Conservation (phyloP, 2,113 vertebrate species). For the Rynchops niger region DNA sequence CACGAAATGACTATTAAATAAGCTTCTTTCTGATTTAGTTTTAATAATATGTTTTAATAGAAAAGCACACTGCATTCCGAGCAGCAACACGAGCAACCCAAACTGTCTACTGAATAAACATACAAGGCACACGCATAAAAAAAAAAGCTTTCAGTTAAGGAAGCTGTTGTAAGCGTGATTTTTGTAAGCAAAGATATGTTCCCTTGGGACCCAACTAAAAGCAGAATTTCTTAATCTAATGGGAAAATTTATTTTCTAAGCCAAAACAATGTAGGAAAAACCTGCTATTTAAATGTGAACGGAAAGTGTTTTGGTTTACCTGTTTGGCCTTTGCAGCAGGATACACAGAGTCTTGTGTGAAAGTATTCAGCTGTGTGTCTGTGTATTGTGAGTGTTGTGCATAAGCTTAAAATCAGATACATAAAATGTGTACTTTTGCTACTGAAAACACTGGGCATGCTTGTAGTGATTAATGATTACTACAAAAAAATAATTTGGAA, state of each 20-base stretch:
- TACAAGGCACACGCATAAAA: not conserved
- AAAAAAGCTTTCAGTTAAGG: conserved; percentile 56
- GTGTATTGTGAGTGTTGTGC: not conserved
- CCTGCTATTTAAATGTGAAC: conserved; percentile 28
- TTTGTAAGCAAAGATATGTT: conserved; percentile 47
- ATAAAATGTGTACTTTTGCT: not conserved
- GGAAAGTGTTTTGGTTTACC: conserved; percentile 30
- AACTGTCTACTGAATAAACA: conserved; percentile 55
- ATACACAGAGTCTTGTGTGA: not conserved
- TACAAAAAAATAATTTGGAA: conserved; percentile 6
- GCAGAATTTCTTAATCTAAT: conserved; percentile 54
- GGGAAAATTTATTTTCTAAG: conserved; percentile 51
- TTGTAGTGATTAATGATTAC: not conserved
- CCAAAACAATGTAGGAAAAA: conserved; percentile 25
- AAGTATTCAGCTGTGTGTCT: not conserved
- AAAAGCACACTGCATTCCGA: conserved; percentile 17
- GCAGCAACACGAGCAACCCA: conserved; percentile 44
- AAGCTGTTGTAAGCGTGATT: conserved; percentile 15
- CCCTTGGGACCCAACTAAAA: conserved; percentile 45
- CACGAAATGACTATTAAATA: conserved; percentile 50
- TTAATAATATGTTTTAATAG: conserved; percentile 56
- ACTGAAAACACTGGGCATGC: not conserved
- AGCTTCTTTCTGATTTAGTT: conserved; percentile 38
- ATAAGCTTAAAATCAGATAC: not conserved
- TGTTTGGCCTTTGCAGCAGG: conserved; percentile 23